Conservation (phyloP, 2,113 vertebrate species). For the Myrmecophaga tridactyla region DNA sequence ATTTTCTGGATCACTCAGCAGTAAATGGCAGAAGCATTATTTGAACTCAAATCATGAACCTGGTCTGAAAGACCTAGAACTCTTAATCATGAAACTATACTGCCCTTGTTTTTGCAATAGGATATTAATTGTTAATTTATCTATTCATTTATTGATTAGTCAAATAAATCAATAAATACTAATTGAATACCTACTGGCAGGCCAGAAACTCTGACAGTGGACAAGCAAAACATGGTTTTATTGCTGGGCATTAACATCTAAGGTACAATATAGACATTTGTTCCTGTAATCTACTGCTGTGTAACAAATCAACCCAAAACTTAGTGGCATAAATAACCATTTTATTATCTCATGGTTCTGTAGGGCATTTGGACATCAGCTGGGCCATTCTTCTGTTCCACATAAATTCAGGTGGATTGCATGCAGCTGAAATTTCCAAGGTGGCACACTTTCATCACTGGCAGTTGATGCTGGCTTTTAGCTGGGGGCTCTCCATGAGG, state of each 20-base stretch:
- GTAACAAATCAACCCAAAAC: too few species aligned
- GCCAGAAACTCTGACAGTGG: neutral
- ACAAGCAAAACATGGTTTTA: neutral
- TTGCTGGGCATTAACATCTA: neutral
- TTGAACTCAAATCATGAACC: neutral
- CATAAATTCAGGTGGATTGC: neutral
- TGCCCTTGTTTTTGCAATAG: neutral
- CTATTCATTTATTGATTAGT: neutral
- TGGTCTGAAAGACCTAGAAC: neutral
- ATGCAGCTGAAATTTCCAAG: neutral
- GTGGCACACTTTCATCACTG: neutral
- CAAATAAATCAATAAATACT: neutral
- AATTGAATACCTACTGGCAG: neutral
- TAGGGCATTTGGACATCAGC: neutral
- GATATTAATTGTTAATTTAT: neutral
- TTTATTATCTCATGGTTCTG: neutral
- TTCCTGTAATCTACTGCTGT: neutral
- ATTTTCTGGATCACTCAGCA: neutral
- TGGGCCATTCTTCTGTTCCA: neutral
- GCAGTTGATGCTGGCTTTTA: too few species aligned
- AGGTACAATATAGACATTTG: neutral
- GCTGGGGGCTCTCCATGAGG: neutral
- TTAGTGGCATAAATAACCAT: too few species aligned
- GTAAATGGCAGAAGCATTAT: neutral
- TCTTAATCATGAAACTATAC: neutral